phyloP scores from a whole-genome alignment of 2,113 vertebrate species.

The Embiotoca jacksoni region DNA sequence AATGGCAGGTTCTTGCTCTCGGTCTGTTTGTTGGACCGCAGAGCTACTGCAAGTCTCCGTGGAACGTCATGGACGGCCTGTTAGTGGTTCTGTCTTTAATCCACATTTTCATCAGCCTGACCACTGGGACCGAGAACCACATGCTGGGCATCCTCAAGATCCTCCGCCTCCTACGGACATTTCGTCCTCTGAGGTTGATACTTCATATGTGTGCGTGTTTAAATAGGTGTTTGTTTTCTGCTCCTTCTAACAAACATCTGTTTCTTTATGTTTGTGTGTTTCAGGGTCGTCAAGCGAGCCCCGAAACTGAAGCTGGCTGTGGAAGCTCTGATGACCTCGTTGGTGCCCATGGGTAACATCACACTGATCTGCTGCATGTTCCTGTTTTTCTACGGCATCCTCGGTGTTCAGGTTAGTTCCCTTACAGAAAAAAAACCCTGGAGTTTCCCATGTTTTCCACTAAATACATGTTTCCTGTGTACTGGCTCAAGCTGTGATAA shows the following conservation, averaged over 20 bases:
- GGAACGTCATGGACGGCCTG: constrained; percentile 91
- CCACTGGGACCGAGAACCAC: constrained; percentile 82
- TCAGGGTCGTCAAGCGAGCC: constrained; percentile 91
- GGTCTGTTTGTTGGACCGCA: constrained; percentile 87
- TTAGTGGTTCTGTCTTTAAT: constrained; percentile 91
- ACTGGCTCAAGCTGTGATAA: too few species aligned
- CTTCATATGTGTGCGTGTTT: neutral
- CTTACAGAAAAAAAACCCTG: too few species aligned
- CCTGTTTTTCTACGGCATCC: constrained; percentile 92
- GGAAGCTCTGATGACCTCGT: constrained; percentile 91
- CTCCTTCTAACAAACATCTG: neutral
- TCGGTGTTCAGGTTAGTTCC: constrained; percentile 89
- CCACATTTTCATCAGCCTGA: constrained; percentile 89
- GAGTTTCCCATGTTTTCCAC: too few species aligned
- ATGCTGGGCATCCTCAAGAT: constrained; percentile 90
- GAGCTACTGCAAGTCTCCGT: constrained; percentile 90
- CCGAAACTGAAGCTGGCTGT: constrained; percentile 93
- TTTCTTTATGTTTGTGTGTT: constrained; percentile 16
- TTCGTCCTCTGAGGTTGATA: constrained; percentile 89
- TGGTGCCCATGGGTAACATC: constrained; percentile 92
- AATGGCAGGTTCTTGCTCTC: constrained; percentile 87
- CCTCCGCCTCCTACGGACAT: constrained; percentile 87
- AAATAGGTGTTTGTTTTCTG: neutral
- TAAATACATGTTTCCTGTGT: too few species aligned
- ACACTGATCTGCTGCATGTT: constrained; percentile 89